Evolutionary conservation across 2,888 invertebrate species (phyloP).

Genomic region (Aporophyla lueneburgensis): DNA sequence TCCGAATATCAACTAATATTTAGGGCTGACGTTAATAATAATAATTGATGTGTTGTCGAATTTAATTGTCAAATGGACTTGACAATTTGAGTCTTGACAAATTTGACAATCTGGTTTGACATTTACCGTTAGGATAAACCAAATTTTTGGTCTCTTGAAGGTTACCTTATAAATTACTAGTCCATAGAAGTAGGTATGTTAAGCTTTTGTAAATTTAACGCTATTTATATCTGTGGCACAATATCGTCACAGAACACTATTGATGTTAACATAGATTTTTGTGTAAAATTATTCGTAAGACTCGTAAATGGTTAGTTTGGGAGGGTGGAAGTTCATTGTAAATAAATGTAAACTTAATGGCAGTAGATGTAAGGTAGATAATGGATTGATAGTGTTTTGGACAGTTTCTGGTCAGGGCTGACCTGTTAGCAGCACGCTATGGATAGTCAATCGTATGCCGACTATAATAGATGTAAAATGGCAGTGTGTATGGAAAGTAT

Average conservation of each 20-base stretch:
- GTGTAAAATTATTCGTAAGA: constrained; percentile 71
- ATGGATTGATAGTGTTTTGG: constrained; percentile 70
- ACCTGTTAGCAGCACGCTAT: constrained; percentile 64
- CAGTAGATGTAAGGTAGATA: constrained; percentile 74
- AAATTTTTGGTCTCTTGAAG: constrained; percentile 76
- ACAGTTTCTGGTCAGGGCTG: constrained; percentile 61
- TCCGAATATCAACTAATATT: constrained; percentile 59
- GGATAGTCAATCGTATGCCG: constrained; percentile 59
- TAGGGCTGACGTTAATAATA: constrained; percentile 45
- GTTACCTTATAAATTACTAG: constrained; percentile 87
- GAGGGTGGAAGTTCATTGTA: constrained; percentile 76
- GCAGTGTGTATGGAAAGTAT: constrained; percentile 73
- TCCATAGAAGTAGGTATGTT: constrained; percentile 81
- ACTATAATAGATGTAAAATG: constrained; percentile 60
- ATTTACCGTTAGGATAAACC: constrained; percentile 61
- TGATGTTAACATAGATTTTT: constrained; percentile 69
- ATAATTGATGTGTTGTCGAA: constrained; percentile 43
- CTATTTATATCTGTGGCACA: constrained; percentile 64
- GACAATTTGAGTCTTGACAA: constrained; percentile 28
- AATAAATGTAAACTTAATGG: constrained; percentile 76
- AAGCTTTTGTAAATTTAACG: constrained; percentile 83
- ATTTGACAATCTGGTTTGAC: constrained; percentile 48
- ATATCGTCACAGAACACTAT: constrained; percentile 61
- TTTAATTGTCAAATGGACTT: constrained; percentile 45
- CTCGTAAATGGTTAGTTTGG: constrained; percentile 65